Evolutionary conservation across 2,797 vertebrate species (phyloP), one percentile per base, ranked within the genome.

Genomic region (Sibirionetta formosa): DNA sequence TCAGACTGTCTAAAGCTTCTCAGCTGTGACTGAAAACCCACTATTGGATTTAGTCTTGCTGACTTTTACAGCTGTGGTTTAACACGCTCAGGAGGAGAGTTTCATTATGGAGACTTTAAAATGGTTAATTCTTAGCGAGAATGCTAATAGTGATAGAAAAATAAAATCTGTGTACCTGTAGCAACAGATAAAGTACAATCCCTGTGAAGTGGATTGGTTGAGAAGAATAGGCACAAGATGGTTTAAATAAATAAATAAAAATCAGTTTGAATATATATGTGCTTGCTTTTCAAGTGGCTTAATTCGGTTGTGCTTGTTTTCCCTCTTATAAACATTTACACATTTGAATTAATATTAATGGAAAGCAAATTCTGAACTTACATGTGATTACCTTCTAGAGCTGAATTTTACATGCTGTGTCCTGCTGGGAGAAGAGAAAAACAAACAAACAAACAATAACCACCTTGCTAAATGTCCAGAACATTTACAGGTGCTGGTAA

Each of bases 291-390:
- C 72, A 87, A 61, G 46, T 78, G 53, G 38, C 44, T 92, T 60
- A 40, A 65, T 7, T 27, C 35, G 29, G 64, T 73, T 72, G 33
- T 85, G 48, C 27, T 56, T 87, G 44, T 94, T 91, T 95, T 87
- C 8, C 22, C 24, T 12, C 81, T 91, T 91, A 46, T 36, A 92
- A 87, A 89, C 20, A 17, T 64, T 85, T 64, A 35, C 58, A 53
- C 57, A 87, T 89, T 80, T 83, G 75, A 83, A 54, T 81, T 85
- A 65, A 91, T 54, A 44, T 87, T 95, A 92, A 93, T 90, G 78
- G 77, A 82, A 96, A 88, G 24, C 56, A 92, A 96, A 87, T 86
- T 85, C 68, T 87, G 72, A 83, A 89, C 61, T 85, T 31, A 40
- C 51, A 60, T 58, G 56, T 68, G 40, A 75, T 93, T 82, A 71